Evolutionary conservation across 2,113 vertebrate genomes (phyloP), one percentile per base, ranked within the genome.

Genomic region (Lamprotornis superbus): DNA sequence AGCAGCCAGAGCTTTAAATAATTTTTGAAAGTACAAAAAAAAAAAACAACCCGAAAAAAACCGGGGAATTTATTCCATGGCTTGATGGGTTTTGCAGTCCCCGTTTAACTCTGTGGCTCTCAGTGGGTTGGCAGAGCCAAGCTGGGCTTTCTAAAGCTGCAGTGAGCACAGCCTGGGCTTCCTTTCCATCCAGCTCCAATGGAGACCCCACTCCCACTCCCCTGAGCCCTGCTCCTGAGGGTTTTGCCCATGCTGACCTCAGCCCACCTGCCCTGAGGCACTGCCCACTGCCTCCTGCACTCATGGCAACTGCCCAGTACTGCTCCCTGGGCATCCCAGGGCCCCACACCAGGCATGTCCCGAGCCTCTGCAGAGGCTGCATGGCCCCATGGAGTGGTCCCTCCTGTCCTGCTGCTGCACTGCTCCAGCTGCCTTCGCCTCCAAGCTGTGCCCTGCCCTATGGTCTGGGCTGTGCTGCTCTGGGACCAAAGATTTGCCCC

Each of bases 341-440:
- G 24, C 8, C 17, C 23, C 42, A 46, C 50, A 19, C 5, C 30
- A 27, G 57, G 28, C 19, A 14, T 19, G 19, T 13, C 44, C 42
- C 0, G 1, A 47, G 30, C 24, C 60, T 20, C 27, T 20, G 64
- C 39, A 55, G 44, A 40, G 67, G 65, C 24, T 44, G 49, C 30
- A 10, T 0, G 4, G 52, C 50, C 40, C 53, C 22, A 5, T 3
- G 50, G 35, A 18, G 16, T 4, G 5, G 30, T 6, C 64, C 15
- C 37, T 75, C 39, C 17, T 31, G 22, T 63, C 22, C 39, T 63
- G 33, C 39, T 33, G 39, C 81, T 44, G 39, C 37, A 37, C 47
- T 63, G 61, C 53, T 50, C 13, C 52, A 56, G 69, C 28, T 74
- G 59, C 31, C 35, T 67, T 24, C 52, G 24, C 24, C 52, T 57